Conservation (phyloP, 2,888 invertebrate species). For the Caenorhabditis afra region DNA sequence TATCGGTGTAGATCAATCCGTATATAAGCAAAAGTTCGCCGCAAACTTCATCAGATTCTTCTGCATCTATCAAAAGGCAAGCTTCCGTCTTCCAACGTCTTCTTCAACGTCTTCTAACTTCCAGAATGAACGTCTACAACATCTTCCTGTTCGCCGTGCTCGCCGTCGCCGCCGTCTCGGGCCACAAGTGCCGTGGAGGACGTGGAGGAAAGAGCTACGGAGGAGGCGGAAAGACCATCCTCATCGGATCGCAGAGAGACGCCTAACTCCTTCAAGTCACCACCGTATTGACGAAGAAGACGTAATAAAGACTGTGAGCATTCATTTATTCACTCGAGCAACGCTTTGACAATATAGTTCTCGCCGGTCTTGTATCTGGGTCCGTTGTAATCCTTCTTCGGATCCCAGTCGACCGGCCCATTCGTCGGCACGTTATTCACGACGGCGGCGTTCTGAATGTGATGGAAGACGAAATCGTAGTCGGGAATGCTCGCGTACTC, state of each 20-base stretch:
- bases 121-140: constrained; percentile 34
- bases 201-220: background rate
- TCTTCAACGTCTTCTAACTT: too few species aligned
- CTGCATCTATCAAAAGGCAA: too few species aligned
- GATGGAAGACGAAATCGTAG: constrained; percentile 59
- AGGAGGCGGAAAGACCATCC: constrained; percentile 9
- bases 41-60: too few species aligned
- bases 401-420: constrained; percentile 58
- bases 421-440: constrained; percentile 1
- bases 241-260: constrained; percentile 17
- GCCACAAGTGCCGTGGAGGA: constrained; percentile 34
- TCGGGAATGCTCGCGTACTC: constrained; percentile 61
- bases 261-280: background rate
- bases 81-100: too few species aligned
- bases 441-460: constrained; percentile 1
- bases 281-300: too few species aligned
- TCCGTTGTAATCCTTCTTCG: constrained; percentile 42
- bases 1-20: too few species aligned
- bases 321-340: constrained; percentile 24
- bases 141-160: constrained; percentile 28
- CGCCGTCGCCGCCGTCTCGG: constrained; percentile 29
- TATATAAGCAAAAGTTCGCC: too few species aligned
- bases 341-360: constrained; percentile 48
- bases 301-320: background rate
- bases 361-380: constrained; percentile 53